These are phyloP conservation scores for Machimus rusticus DNA, from an alignment of 2,888 invertebrate species.

Conservation along the genomic window DNA sequence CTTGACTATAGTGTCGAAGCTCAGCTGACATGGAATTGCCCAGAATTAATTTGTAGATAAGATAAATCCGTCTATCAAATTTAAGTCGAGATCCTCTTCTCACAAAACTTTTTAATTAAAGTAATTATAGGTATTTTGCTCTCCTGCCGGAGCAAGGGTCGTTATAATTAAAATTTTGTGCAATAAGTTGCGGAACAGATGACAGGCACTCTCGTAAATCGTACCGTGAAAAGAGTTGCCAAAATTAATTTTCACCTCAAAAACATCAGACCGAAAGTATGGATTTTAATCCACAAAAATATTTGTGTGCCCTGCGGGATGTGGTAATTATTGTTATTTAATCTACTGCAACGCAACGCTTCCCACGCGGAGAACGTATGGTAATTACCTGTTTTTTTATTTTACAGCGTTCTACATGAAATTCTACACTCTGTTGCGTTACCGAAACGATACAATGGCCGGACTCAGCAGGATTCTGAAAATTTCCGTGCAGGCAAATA, in stretches of 20 bases:
- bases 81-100: no score
- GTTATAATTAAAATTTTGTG: background rate
- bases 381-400: background rate
- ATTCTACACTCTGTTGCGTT: background rate
- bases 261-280: background rate
- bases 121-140: background rate
- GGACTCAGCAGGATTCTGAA: background rate
- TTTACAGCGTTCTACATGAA: background rate
- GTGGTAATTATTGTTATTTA: background rate
- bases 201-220: background rate
- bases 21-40: no score
- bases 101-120: no score
- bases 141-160: background rate
- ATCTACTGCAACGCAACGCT: background rate
- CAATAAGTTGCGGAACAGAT: background rate
- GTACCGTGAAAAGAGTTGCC: background rate
- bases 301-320: background rate
- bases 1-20: no score
- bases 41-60: no score
- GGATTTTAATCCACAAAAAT: background rate
- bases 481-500: background rate
- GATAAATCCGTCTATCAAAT: no score
- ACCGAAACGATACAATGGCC: background rate
- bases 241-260: background rate
- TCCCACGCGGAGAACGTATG: background rate